Evolutionary conservation across 2,888 invertebrate species (phyloP).

Genomic region (Pinctada fucata): DNA sequence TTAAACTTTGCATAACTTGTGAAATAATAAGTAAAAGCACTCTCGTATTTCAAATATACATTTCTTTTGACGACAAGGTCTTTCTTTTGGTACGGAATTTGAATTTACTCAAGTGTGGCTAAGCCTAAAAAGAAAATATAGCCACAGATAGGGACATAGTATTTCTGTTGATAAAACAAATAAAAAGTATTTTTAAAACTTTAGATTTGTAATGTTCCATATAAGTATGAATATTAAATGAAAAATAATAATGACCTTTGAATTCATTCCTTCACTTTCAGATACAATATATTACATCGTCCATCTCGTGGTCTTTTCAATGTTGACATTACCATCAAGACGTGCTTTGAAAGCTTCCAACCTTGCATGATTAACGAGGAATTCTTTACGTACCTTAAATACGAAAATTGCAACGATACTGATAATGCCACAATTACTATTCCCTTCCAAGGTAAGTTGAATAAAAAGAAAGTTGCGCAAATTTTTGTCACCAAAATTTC

Average conservation of each 20-base stretch:
- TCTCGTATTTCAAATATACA: too few relatives aligned
- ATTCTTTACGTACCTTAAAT: constrained; percentile 9
- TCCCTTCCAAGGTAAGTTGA: constrained; percentile 15
- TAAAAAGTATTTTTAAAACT: constrained; percentile 1
- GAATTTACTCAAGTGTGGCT: too few relatives aligned
- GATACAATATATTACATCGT: neutral
- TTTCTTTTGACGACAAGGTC: too few relatives aligned
- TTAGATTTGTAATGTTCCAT: neutral
- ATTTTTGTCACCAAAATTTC: neutral
- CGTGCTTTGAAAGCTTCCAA: constrained; percentile 7
- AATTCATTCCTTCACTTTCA: neutral
- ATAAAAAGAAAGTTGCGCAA: neutral
- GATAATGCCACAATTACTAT: neutral
- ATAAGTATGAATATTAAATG: neutral
- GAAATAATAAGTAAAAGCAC: too few relatives aligned
- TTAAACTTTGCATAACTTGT: too few relatives aligned
- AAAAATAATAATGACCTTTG: neutral
- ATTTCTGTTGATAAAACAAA: too few relatives aligned
- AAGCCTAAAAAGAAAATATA: too few relatives aligned
- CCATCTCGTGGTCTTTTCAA: neutral
- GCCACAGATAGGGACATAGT: too few relatives aligned
- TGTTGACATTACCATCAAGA: neutral
- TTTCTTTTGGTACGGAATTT: too few relatives aligned
- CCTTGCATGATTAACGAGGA: neutral
- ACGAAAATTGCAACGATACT: neutral